These are phyloP conservation scores for Camponotus vicinus DNA, from an alignment of 1,140 invertebrate species.

Conservation along the genomic window DNA sequence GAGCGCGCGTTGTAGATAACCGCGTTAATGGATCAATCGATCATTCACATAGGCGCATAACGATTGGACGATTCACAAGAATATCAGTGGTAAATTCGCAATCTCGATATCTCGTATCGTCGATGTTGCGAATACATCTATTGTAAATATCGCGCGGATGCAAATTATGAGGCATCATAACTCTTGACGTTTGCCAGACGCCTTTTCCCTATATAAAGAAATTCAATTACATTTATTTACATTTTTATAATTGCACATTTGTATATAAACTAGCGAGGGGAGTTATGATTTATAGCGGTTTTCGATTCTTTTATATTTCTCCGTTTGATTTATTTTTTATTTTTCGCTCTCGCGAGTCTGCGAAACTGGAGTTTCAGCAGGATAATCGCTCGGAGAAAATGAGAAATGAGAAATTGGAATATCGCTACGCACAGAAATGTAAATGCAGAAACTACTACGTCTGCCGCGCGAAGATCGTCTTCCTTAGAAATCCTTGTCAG, in stretches of 20 bases:
- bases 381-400: not conserved
- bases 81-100: not conserved
- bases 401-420: constrained; percentile 36
- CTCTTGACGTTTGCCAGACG: not conserved
- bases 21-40: constrained; percentile 24
- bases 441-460: not conserved
- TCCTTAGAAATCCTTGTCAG: constrained; percentile 48
- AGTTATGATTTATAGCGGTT: not conserved
- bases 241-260: no score
- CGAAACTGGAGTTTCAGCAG: not conserved
- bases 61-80: not conserved
- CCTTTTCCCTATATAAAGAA: not conserved
- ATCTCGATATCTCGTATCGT: constrained; percentile 32
- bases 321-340: no score
- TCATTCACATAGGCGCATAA: not conserved
- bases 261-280: not conserved
- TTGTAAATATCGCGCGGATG: not conserved
- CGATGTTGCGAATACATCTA: not conserved
- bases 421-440: constrained; percentile 24
- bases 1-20: not conserved
- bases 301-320: not conserved
- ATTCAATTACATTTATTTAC: not conserved
- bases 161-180: not conserved
- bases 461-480: constrained; percentile 19
- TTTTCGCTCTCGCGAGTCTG: not conserved